phyloP scores from a whole-genome alignment of 2,888 invertebrate genomes.

The Beris morrisii region DNA sequence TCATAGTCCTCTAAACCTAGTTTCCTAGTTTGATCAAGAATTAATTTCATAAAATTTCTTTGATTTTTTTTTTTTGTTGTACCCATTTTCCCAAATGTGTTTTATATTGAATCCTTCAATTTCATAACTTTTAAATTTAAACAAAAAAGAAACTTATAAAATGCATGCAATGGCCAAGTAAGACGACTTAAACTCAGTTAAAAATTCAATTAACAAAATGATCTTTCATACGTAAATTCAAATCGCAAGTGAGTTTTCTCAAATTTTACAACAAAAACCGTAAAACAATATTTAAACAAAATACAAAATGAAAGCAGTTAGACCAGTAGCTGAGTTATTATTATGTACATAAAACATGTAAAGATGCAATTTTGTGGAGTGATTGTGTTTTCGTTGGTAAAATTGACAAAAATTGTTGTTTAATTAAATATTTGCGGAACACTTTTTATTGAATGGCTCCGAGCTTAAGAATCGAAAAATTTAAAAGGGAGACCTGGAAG shows the following conservation, averaged over 20 bases:
- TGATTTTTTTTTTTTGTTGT: conserved; percentile 44
- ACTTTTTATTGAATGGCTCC: no score
- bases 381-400: no score
- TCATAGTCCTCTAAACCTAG: no score
- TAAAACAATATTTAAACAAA: no score
- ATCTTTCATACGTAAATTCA: conserved; percentile 16
- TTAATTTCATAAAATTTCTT: conserved; percentile 37
- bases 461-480: no score
- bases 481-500: no score
- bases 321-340: conserved; percentile 12
- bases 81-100: background rate
- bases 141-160: conserved; percentile 34
- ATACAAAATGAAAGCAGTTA: background rate
- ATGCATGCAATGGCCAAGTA: conserved; percentile 35
- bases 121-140: conserved; percentile 13
- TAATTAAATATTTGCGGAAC: conserved; percentile 10
- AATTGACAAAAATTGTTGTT: background rate
- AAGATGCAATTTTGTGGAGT: background rate
- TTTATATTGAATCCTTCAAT: background rate
- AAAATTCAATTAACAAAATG: background rate
- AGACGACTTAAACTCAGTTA: conserved; percentile 7
- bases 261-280: no score
- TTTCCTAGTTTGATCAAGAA: no score
- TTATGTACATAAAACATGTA: background rate
- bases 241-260: conserved; percentile 25